Conservation (phyloP, 2,113 vertebrate species). For the Rana temporaria region DNA sequence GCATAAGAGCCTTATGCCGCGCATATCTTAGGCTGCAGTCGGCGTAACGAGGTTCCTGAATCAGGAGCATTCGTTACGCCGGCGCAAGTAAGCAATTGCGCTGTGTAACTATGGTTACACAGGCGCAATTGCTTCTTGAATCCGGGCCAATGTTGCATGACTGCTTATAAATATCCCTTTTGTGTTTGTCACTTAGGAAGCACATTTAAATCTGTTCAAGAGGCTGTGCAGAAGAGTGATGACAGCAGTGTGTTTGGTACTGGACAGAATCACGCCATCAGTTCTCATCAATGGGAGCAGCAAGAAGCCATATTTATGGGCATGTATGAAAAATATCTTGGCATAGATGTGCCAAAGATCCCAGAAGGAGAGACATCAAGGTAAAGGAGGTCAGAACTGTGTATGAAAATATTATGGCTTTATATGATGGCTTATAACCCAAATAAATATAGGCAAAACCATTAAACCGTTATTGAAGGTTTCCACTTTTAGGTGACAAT, state of each 20-base stretch:
- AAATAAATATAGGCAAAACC: no score
- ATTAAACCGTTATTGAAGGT: no score
- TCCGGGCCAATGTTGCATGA: no score
- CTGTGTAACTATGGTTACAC: no score
- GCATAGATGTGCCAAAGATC: conserved; percentile 28
- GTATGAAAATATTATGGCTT: not conserved
- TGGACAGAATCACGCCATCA: conserved; percentile 76
- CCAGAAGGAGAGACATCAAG: conserved; percentile 66
- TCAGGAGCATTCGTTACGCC: no score
- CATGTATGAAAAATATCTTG: conserved; percentile 62
- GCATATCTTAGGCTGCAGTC: no score
- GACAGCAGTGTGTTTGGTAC: conserved; percentile 68
- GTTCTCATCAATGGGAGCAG: conserved; percentile 69
- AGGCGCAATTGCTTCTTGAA: no score
- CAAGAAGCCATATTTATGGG: conserved; percentile 64
- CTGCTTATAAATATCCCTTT: not conserved
- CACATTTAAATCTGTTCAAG: conserved; percentile 67
- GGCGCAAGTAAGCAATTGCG: no score
- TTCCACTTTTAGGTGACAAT: no score
- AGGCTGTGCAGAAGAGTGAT: conserved; percentile 70
- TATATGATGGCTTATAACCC: no score
- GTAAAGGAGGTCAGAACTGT: conserved; percentile 56
- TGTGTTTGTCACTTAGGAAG: conserved; percentile 67
- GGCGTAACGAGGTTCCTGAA: no score
- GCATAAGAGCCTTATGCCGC: no score